Base-by-base conservation (phyloP, 2,797 vertebrate species). In the Dendrocincla tyrannina region DNA sequence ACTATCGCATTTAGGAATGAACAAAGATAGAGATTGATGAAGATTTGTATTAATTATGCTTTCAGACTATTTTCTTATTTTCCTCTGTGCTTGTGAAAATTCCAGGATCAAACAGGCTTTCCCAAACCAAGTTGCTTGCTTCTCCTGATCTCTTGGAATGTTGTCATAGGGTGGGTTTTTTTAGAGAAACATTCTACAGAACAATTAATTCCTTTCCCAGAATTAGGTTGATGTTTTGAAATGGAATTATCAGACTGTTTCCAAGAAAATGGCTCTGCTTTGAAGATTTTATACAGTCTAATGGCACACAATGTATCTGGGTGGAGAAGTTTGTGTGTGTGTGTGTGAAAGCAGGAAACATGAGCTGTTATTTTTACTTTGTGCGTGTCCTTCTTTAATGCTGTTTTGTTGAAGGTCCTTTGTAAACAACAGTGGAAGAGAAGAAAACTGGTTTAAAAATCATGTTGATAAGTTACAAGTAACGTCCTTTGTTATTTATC, bases 1-100 rank as follows among this genome's bases (percentile, higher is more conserved):
- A 4, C 28, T 70, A 12, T 33, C 7, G 4, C 2, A 0, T 56
- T 85, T 70, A 44, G 39, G 46, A 81, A 44, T 33, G 39, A 23
- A 7, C 0, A 0, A 25, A 35, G 30, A 10, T n/a, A 59, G 20
- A 69, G 7, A 9, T 3, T 3, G 32, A 30, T 64, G n/a, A 56
- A 75, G 20, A 53, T 50, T n/a, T 66, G 11, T 58, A 17, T 85
- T 74, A 55, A 32, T 70, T 83, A 14, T 2, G 32, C 35, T 78
- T 64, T 73, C 39, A 49, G 22, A 42, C 27, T 7, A 3, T 70
- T 35, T 82, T 50, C 25, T 25, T 68, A 13, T 44, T 72, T 84
- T 73, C 35, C 18, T 73, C 17, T 35, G 32, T 73, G 25, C n/a
- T 27, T 55, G 8, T 78, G 37, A 53, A 90, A 83, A 37, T 44